Conservation (phyloP, 2,797 vertebrate genomes). For the Aythya fuligula region DNA sequence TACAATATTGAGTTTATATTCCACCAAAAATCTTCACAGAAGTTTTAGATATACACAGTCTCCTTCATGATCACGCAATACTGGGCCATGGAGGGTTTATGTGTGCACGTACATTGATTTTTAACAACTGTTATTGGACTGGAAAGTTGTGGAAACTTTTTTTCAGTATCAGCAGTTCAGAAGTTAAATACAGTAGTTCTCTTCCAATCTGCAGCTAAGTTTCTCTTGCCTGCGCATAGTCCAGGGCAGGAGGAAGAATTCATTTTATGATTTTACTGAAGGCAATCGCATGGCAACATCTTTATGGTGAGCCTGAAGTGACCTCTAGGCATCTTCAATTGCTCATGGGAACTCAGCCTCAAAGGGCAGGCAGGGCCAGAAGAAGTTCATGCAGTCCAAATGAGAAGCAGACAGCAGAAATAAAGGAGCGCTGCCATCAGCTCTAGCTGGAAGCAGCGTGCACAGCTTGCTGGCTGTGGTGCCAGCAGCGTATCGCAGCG, state of each 20-base stretch:
- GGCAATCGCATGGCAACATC: neutral
- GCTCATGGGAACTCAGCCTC: neutral
- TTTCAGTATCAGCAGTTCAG: neutral
- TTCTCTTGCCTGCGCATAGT: neutral
- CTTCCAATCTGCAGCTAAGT: neutral
- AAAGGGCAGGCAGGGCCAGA: neutral
- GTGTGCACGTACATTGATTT: fast-evolving
- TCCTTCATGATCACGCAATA: fast-evolving
- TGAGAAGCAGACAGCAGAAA: fast-evolving
- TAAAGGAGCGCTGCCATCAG: fast-evolving
- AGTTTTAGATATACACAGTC: fast-evolving
- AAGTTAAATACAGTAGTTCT: neutral
- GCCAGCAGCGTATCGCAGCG: fast-evolving
- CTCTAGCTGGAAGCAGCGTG: too few relatives aligned
- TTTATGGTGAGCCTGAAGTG: neutral
- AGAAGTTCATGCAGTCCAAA: neutral
- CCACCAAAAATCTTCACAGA: neutral
- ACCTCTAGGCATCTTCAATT: neutral
- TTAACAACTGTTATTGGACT: neutral
- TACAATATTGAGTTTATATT: fast-evolving
- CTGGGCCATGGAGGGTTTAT: neutral
- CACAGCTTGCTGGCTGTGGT: fast-evolving
- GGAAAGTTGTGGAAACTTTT: neutral
- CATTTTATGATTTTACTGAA: fast-evolving
- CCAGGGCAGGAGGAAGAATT: neutral